A percentile compares a stretch with the other conserved stretches of the same genome.
Conservation (phyloP, 2,113 vertebrate genomes). For the Ammospiza caudacuta region DNA sequence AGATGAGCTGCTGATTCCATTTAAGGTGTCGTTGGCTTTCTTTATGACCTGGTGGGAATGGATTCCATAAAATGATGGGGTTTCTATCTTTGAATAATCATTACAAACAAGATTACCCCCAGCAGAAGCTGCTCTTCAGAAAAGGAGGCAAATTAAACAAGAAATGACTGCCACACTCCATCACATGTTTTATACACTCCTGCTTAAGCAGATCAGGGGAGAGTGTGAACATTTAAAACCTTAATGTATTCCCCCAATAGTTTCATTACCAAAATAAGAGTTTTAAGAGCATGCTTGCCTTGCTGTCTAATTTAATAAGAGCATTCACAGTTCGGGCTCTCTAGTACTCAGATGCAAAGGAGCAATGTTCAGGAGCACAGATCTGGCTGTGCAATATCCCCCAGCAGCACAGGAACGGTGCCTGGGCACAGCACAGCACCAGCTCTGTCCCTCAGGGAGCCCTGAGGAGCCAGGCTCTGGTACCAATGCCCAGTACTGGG, state of each 20-base stretch:
- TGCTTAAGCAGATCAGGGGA: neutral
- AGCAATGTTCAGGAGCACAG: neutral
- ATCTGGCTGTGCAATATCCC: neutral
- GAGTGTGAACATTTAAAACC: neutral
- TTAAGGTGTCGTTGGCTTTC: slow-evolving; percentile 96
- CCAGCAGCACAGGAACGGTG: neutral
- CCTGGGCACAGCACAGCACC: neutral
- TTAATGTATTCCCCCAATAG: neutral
- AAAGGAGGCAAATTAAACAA: neutral
- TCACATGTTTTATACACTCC: neutral
- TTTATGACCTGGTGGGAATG: slow-evolving; percentile 87
- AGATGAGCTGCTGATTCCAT: slow-evolving; percentile 94
- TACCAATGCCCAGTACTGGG: neutral
- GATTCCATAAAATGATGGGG: neutral
- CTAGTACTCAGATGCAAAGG: neutral
- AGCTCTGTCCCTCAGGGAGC: neutral
- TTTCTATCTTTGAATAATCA: neutral
- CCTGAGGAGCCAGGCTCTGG: neutral
- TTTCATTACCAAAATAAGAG: neutral
- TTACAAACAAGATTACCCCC: neutral
- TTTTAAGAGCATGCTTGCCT: neutral
- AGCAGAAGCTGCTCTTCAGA: neutral
- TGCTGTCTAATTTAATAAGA: neutral
- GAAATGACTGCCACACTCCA: neutral
- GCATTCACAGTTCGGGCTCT: neutral